Conservation (phyloP, 2,113 vertebrate species). For the Sinocyclocheilus anshuiensis region DNA sequence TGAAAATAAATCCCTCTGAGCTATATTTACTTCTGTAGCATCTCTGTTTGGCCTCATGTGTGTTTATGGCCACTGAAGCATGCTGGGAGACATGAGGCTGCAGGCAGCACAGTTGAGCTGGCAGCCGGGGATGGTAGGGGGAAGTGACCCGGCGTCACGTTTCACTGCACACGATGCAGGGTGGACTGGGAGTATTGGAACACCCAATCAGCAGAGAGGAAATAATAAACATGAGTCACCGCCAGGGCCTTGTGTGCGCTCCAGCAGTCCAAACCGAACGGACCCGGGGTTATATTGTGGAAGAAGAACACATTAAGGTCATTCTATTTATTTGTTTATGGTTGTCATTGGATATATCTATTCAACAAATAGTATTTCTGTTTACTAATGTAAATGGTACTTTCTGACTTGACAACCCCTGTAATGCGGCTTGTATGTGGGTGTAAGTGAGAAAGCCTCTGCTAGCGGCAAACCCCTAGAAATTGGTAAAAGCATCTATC, state of each 20-base stretch:
- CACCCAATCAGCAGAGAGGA: constrained; percentile 37
- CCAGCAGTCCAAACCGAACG: neutral
- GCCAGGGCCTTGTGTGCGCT: neutral
- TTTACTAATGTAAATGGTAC: neutral
- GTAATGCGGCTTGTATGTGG: neutral
- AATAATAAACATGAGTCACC: constrained; percentile 37
- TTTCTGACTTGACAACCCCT: neutral
- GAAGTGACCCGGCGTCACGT: constrained; percentile 42
- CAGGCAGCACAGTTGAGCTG: constrained; percentile 35
- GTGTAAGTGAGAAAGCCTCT: neutral
- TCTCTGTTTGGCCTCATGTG: constrained; percentile 49
- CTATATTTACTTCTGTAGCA: constrained; percentile 22
- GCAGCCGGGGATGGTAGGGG: constrained; percentile 36
- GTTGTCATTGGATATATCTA: neutral
- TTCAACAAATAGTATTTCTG: neutral
- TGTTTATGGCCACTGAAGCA: constrained; percentile 54
- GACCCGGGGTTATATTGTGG: neutral
- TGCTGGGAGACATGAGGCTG: constrained; percentile 53
- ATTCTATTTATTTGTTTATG: neutral
- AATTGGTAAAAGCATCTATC: constrained; percentile 14
- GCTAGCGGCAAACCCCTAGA: neutral
- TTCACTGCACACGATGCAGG: constrained; percentile 27
- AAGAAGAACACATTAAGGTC: neutral
- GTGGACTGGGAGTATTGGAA: constrained; percentile 13
- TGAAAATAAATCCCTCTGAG: neutral